Evolutionary conservation across 2,113 vertebrate species (phyloP).

Genomic region (Rhinichthys klamathensis): DNA sequence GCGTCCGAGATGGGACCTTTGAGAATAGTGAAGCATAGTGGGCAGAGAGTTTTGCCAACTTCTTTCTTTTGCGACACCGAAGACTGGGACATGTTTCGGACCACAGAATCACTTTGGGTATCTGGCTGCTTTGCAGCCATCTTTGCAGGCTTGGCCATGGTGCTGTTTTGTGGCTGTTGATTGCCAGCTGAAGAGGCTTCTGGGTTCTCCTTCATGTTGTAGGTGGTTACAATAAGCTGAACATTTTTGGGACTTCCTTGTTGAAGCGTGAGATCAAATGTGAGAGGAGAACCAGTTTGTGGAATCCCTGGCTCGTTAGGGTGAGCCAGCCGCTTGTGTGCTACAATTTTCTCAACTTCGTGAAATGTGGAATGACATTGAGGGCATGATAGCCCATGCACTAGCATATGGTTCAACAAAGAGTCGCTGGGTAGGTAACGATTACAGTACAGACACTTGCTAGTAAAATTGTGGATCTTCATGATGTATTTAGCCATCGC

Average conservation of each 20-base stretch:
- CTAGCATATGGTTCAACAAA: slow-evolving; percentile 96
- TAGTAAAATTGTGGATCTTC: slow-evolving; percentile 99
- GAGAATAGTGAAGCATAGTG: slow-evolving; percentile 93
- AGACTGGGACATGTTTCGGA: slow-evolving; percentile 80
- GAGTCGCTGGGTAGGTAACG: slow-evolving; percentile 95
- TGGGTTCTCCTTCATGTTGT: slow-evolving; percentile 92
- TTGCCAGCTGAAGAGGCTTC: slow-evolving; percentile 82
- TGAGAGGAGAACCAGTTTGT: slow-evolving; percentile 89
- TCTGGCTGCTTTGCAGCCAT: slow-evolving; percentile 80
- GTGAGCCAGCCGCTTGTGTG: slow-evolving; percentile 87
- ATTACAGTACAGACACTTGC: slow-evolving; percentile 98
- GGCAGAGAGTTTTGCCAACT: slow-evolving; percentile 92
- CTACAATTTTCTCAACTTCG: slow-evolving; percentile 93
- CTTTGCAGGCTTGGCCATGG: slow-evolving; percentile 71
- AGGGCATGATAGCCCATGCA: slow-evolving; percentile 94
- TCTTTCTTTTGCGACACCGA: slow-evolving; percentile 84
- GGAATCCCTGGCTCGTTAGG: slow-evolving; percentile 87
- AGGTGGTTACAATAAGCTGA: slow-evolving; percentile 93
- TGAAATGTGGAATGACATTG: slow-evolving; percentile 95
- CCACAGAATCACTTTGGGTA: slow-evolving; percentile 74
- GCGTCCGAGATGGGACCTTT: slow-evolving; percentile 94
- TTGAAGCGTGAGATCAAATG: slow-evolving; percentile 94
- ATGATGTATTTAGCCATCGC: slow-evolving; percentile 97
- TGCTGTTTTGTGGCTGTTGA: slow-evolving; percentile 74
- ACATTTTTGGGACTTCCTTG: slow-evolving; percentile 92